These are phyloP conservation scores for Phodopus roborovskii DNA, from an alignment of 2,113 vertebrate species.

Conservation along the genomic window DNA sequence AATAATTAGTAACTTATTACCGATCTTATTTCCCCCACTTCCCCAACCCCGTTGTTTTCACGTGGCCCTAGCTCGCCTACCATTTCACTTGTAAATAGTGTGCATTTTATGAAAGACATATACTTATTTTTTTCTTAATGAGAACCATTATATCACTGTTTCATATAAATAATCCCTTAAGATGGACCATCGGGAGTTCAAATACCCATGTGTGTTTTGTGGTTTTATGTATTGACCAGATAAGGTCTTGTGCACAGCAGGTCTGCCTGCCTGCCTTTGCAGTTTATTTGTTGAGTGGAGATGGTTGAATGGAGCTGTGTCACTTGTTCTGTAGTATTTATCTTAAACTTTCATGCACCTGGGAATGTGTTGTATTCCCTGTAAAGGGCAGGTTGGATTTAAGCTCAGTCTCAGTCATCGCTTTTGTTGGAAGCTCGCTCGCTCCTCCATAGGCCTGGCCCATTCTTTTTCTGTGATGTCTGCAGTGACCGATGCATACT, in stretches of 20 bases:
- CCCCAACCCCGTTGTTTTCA: neutral
- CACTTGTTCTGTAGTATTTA: neutral
- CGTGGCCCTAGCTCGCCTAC: neutral
- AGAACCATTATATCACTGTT: neutral
- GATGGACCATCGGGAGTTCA: neutral
- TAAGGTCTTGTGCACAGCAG: neutral
- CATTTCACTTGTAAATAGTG: neutral
- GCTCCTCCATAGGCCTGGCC: neutral
- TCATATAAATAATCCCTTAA: slow-evolving; percentile 29
- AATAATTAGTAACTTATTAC: neutral
- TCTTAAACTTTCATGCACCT: neutral
- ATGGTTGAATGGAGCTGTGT: neutral
- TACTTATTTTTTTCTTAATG: neutral
- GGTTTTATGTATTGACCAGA: slow-evolving; percentile 26
- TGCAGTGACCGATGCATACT: neutral
- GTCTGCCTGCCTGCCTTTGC: neutral
- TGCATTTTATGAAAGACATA: slow-evolving; percentile 20
- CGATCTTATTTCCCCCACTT: neutral
- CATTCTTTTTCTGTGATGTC: neutral
- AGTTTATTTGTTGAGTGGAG: slow-evolving; percentile 14
- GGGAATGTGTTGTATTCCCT: neutral
- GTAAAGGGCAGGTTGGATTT: slow-evolving; percentile 12
- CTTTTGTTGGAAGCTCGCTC: neutral
- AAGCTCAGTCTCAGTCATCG: neutral
- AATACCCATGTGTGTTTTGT: neutral